Evolutionary conservation across 2,888 invertebrate genomes (phyloP).

Genomic region (Limenitis arthemis): DNA sequence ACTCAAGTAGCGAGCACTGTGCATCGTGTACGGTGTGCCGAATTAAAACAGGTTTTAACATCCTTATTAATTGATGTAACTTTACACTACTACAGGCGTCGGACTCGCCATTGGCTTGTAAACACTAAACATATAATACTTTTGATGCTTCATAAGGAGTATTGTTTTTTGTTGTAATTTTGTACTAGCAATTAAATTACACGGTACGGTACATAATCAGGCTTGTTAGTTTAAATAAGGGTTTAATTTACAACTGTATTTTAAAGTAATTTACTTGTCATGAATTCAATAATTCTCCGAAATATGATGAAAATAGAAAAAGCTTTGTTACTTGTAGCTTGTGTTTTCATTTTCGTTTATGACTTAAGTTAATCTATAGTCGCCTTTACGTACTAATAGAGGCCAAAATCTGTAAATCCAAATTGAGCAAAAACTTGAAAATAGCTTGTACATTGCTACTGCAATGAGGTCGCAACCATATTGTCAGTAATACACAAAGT

Average conservation of each 20-base stretch:
- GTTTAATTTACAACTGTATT: no score
- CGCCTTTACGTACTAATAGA: no score
- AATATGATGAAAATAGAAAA: no score
- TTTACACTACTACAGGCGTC: conserved; percentile 14
- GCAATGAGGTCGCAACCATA: neutral
- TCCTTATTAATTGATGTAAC: conserved; percentile 29
- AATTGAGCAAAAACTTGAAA: neutral
- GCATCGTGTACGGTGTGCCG: conserved; percentile 19
- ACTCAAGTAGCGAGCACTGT: conserved; percentile 1
- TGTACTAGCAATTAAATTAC: no score
- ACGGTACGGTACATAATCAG: no score
- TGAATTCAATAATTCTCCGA: no score
- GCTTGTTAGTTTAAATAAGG: no score
- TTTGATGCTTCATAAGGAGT: neutral
- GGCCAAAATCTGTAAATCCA: no score
- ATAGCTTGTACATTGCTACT: no score
- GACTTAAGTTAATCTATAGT: no score
- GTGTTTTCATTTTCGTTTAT: no score
- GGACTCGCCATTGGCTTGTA: conserved; percentile 10
- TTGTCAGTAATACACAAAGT: neutral
- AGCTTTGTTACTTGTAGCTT: no score
- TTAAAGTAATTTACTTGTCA: neutral
- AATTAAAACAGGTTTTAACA: conserved; percentile 27
- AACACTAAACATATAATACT: conserved; percentile 8
- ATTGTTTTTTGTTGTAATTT: neutral